Evolutionary conservation across 2,113 vertebrate species (phyloP), one percentile per base, ranked within the genome.

Genomic region (Prunella fulvescens): DNA sequence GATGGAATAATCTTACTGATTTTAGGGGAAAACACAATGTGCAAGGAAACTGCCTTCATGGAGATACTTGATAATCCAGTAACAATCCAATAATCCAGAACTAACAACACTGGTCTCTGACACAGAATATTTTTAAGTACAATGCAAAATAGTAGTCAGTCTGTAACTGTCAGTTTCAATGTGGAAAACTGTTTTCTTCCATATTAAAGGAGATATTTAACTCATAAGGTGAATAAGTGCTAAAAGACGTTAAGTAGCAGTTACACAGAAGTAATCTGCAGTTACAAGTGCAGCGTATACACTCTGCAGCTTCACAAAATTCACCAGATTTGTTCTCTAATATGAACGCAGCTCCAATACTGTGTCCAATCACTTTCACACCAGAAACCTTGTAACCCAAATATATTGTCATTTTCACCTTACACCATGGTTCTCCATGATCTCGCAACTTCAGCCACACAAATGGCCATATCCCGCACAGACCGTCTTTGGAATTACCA

Each of bases 401-500:
- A 40, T 11, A 56, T 1, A 64, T 17, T 25, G 33, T 14, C 7
- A 73, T 58, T 62, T 65, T 66, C 19, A 57, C 6, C 14, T 72
- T 17, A 28, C 23, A 44, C 16, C 4, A 37, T 6, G 65, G 50
- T 12, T 77, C 50, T 61, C 29, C 15, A 37, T 0, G 3, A 23
- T 70, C 60, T 42, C 47, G 23, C 9, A 70, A 13, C 20, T 91
- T 56, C 5, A 28, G 50, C 39, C 40, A 56, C 4, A 2, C 7
- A 22, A 3, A 31, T 0, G 5, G 40, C n/a, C 39, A 37, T 0
- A 6, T 33, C 11, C n/a, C 6, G 2, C 15, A 48, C 6, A 28
- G 45, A 35, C 7, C 6, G 11, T 5, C 58, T 78, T 25, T 12
- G 22, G 77, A 61, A 67, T 31, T 9, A 11, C 2, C 71, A 51